phyloP scores from a whole-genome alignment of 2,797 vertebrate species.

The Peromyscus aztecus region DNA sequence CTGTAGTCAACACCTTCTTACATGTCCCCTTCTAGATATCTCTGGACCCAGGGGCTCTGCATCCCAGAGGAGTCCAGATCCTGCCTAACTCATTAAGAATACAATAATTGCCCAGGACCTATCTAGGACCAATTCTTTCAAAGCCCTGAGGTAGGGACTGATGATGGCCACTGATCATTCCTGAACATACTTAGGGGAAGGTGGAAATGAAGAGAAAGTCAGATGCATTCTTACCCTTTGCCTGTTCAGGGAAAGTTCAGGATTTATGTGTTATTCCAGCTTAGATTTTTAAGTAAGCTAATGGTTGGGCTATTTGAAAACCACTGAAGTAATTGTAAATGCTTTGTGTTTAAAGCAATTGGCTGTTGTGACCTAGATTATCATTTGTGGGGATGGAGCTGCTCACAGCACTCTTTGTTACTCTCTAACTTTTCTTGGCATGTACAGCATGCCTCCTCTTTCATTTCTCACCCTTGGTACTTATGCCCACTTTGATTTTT shows the following conservation, averaged over 20 bases:
- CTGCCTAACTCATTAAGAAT: constrained; percentile 39
- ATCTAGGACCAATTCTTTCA: neutral
- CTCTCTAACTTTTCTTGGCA: neutral
- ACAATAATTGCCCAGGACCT: neutral
- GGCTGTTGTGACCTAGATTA: neutral
- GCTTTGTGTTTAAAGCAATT: neutral
- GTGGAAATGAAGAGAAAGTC: neutral
- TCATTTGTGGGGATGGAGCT: neutral
- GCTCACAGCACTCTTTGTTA: neutral
- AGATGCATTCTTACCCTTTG: neutral
- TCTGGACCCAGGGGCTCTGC: neutral
- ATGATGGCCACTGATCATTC: neutral
- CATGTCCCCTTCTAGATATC: neutral
- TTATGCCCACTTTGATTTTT: neutral
- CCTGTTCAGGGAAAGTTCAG: neutral
- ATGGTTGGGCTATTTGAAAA: neutral
- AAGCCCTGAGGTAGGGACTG: neutral
- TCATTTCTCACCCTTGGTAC: neutral
- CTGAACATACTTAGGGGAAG: neutral
- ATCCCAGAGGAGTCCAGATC: constrained; percentile 30
- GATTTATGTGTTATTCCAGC: neutral
- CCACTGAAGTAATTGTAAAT: neutral
- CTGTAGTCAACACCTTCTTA: neutral
- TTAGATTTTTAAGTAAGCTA: neutral
- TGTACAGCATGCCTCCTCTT: neutral